phyloP scores from a whole-genome alignment of 2,113 vertebrate species.

The Coryphaenoides rupestris region DNA sequence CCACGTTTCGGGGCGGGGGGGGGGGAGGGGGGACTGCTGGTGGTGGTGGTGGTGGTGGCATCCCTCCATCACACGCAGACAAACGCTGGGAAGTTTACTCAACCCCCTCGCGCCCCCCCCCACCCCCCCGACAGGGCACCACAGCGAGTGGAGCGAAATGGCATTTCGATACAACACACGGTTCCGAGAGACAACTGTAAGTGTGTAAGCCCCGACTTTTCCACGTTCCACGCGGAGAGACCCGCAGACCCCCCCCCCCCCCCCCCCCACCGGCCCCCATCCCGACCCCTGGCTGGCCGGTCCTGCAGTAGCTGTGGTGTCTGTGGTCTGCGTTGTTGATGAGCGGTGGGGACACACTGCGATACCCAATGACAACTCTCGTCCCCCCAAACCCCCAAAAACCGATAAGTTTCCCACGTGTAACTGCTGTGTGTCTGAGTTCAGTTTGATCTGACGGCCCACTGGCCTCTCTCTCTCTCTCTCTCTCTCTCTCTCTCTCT shows the following conservation, averaged over 20 bases:
- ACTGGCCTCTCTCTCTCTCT: too few species aligned
- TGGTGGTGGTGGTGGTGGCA: too few species aligned
- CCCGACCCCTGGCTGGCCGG: slow-evolving; percentile 30
- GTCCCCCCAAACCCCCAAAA: slow-evolving; percentile 17
- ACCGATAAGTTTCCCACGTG: slow-evolving; percentile 13
- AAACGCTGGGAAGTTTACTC: slow-evolving; percentile 50
- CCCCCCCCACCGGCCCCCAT: too few species aligned
- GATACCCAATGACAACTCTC: slow-evolving; percentile 35
- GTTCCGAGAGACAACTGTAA: slow-evolving; percentile 40
- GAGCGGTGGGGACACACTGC: slow-evolving; percentile 38
- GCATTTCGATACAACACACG: slow-evolving; percentile 45
- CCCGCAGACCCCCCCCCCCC: too few species aligned
- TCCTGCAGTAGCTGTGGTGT: slow-evolving; percentile 47
- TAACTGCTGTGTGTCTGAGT: not conserved
- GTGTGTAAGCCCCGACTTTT: slow-evolving; percentile 31
- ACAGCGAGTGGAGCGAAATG: slow-evolving; percentile 21
- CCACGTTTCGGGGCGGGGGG: slow-evolving; percentile 30
- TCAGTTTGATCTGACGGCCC: slow-evolving; percentile 11
- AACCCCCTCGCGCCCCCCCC: too few species aligned
- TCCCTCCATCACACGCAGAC: slow-evolving; percentile 36
- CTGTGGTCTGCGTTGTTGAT: slow-evolving; percentile 50
- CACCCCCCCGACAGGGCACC: too few species aligned
- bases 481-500: too few species aligned
- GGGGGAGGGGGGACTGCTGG: too few species aligned
- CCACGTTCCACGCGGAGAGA: slow-evolving; percentile 35